Conservation (phyloP, 2,113 vertebrate species). For the Boulengeromyrus knoepffleri region DNA sequence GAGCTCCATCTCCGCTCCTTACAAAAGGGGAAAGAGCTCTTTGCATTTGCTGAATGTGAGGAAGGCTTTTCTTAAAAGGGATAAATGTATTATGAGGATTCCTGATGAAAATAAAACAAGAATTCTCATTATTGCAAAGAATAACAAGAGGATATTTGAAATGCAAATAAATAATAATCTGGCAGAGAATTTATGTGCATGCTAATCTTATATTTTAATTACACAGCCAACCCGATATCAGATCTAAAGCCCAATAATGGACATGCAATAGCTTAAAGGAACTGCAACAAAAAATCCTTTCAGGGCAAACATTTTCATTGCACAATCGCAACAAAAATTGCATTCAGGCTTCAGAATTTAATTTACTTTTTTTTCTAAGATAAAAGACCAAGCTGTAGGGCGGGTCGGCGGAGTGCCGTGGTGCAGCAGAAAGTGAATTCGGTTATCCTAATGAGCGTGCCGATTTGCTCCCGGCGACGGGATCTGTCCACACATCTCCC, state of each 20-base stretch:
- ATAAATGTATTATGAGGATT: slow-evolving; percentile 1
- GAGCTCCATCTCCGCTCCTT: neutral
- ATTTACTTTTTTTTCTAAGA: slow-evolving; percentile 17
- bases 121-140: slow-evolving; percentile 11
- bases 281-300: slow-evolving; percentile 14
- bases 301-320: slow-evolving; percentile 9
- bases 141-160: slow-evolving; percentile 24
- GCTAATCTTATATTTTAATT: slow-evolving; percentile 23
- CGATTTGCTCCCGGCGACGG: neutral
- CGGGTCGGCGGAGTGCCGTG: neutral
- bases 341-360: slow-evolving; percentile 10
- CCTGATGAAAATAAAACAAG: neutral
- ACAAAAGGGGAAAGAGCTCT: neutral
- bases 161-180: slow-evolving; percentile 15
- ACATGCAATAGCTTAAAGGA: slow-evolving; percentile 14
- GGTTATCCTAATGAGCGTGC: neutral
- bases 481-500: neutral
- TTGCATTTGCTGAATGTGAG: neutral
- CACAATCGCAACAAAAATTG: slow-evolving; percentile 14
- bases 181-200: slow-evolving; percentile 7
- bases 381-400: slow-evolving; percentile 2
- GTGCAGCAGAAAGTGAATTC: slow-evolving; percentile 1
- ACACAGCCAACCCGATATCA: slow-evolving; percentile 3
- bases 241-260: slow-evolving; percentile 18
- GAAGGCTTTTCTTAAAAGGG: neutral